These are phyloP conservation scores for Limnodromus scolopaceus DNA, from an alignment of 2,797 vertebrate genomes.

Conservation along the genomic window DNA sequence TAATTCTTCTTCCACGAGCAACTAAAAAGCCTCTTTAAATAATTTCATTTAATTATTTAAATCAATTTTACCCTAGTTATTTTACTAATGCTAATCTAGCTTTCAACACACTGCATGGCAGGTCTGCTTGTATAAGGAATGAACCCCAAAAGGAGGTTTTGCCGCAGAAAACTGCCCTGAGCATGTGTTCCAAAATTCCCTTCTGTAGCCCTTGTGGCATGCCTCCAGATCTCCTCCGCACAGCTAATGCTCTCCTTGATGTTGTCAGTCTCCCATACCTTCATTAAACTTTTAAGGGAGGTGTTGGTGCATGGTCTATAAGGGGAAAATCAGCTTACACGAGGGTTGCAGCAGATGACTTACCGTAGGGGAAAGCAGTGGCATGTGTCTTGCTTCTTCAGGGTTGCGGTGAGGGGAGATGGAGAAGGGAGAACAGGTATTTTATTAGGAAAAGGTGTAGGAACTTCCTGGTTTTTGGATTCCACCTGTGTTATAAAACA, in stretches of 20 bases:
- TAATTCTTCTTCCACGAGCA: not conserved
- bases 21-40: not conserved
- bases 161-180: not conserved
- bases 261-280: not conserved
- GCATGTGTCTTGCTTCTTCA: not conserved
- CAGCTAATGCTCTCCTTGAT: not conserved
- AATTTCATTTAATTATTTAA: not conserved
- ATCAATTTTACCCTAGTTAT: not conserved
- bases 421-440: not conserved
- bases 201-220: not conserved
- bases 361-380: not conserved
- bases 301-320: rapidly evolving
- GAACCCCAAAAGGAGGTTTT: not conserved
- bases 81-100: not conserved
- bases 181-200: not conserved
- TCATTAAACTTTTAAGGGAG: not conserved
- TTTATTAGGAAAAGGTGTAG: not conserved
- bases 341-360: not conserved
- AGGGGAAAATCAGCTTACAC: not conserved
- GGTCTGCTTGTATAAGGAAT: not conserved
- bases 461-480: constrained; percentile 28
- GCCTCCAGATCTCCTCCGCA: not conserved
- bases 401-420: not conserved
- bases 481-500: constrained; percentile 43
- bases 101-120: not conserved